Conservation (phyloP, 2,113 vertebrate species). For the Indicator maculatus region DNA sequence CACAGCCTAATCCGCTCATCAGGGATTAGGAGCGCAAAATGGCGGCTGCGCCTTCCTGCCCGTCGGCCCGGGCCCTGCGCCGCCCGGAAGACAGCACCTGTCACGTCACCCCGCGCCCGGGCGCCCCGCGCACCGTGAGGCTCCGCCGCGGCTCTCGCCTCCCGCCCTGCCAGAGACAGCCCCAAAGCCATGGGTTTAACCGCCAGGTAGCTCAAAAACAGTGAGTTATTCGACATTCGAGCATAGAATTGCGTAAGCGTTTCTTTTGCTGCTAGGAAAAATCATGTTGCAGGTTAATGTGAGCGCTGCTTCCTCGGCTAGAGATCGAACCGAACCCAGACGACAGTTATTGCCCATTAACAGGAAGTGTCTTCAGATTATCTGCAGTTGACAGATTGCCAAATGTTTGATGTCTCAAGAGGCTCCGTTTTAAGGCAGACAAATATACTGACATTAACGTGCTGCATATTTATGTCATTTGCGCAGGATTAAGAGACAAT, state of each 20-base stretch:
- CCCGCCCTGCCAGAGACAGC: not conserved
- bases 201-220: not conserved
- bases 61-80: not conserved
- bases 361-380: not conserved
- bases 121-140: not conserved
- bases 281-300: not conserved
- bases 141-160: not conserved
- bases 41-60: not conserved
- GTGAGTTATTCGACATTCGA: not conserved
- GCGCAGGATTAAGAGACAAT: fast-evolving
- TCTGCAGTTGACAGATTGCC: not conserved
- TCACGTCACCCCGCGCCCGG: not conserved
- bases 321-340: no score
- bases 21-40: not conserved
- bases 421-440: not conserved
- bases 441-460: fast-evolving
- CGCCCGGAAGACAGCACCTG: not conserved
- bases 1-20: not conserved
- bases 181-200: not conserved
- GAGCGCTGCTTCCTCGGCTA: not conserved
- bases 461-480: not conserved
- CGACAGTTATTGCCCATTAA: not conserved
- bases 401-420: not conserved
- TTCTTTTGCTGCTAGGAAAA: not conserved
- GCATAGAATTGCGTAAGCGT: not conserved